phyloP scores from a whole-genome alignment of 92 coral and sea anemone genomes.

The Actinernus sp. region DNA sequence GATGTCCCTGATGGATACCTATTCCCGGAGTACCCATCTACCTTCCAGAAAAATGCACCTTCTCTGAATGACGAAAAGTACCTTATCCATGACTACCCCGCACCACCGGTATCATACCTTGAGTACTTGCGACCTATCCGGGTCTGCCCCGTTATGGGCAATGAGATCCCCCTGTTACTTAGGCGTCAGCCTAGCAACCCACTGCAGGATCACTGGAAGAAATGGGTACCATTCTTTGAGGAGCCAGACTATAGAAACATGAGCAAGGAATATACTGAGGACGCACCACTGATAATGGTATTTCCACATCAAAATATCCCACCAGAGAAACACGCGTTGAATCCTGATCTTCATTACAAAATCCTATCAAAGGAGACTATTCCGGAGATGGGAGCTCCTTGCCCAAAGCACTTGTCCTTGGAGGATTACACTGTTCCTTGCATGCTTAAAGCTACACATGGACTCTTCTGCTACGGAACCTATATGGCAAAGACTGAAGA shows the following conservation, averaged over 20 bases:
- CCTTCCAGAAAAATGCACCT: too few relatives aligned
- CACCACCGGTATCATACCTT: too few relatives aligned
- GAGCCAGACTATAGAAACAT: conserved; percentile 72
- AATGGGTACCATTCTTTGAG: conserved; percentile 78
- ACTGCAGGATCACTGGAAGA: conserved; percentile 75
- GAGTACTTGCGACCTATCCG: conserved; percentile 66
- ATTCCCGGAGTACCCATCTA: too few relatives aligned
- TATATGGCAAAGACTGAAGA: conserved; percentile 63
- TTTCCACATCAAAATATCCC: conserved; percentile 77
- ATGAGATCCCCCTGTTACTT: conserved; percentile 69
- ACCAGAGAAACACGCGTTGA: conserved; percentile 75
- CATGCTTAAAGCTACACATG: conserved; percentile 22
- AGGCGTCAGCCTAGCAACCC: conserved; percentile 10
- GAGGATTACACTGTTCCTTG: conserved; percentile 75
- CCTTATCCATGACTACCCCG: too few relatives aligned
- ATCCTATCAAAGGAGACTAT: conserved; percentile 73
- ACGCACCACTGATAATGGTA: conserved; percentile 48
- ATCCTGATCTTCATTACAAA: conserved; percentile 83
- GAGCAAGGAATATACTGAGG: conserved; percentile 74
- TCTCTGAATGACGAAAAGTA: too few relatives aligned
- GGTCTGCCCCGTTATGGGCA: conserved; percentile 79
- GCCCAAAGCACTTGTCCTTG: conserved; percentile 75
- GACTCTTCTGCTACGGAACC: conserved; percentile 64
- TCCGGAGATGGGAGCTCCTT: conserved; percentile 87
- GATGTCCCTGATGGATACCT: too few relatives aligned